These are phyloP conservation scores for Scelioninae gen. 1 DNA, from an alignment of 2,888 invertebrate species.

Conservation along the genomic window DNA sequence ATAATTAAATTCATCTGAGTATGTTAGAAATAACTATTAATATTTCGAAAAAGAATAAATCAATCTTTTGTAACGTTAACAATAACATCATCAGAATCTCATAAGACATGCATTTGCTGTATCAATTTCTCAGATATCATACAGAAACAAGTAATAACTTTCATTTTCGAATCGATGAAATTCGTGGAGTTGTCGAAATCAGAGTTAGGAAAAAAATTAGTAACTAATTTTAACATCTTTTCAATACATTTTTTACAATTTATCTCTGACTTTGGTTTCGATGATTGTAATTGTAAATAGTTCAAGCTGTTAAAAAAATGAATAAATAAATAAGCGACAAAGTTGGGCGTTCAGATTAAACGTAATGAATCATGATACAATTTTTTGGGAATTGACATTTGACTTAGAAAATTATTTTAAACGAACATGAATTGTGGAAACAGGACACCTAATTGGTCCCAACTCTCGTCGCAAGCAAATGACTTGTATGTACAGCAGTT, in stretches of 20 bases:
- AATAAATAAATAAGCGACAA: conserved; percentile 15
- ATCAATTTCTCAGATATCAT: conserved; percentile 1
- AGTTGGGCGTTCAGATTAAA: conserved; percentile 33
- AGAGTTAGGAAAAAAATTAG: too few relatives aligned
- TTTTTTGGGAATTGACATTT: neutral
- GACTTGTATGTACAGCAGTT: conserved; percentile 47
- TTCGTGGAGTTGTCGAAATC: too few relatives aligned
- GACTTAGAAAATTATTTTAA: neutral
- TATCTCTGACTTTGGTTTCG: neutral
- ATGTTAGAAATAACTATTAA: too few relatives aligned
- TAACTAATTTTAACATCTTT: too few relatives aligned
- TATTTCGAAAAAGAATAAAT: neutral
- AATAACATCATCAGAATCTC: conserved; percentile 13
- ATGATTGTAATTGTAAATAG: conserved; percentile 45
- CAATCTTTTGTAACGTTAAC: conserved; percentile 31
- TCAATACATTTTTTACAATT: too few relatives aligned
- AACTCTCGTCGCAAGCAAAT: conserved; percentile 26
- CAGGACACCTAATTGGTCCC: neutral
- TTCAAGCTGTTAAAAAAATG: conserved; percentile 22
- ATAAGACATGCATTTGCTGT: conserved; percentile 27
- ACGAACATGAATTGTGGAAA: neutral
- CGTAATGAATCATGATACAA: neutral
- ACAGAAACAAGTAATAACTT: too few relatives aligned
- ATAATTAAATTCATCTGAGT: neutral
- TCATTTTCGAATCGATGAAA: too few relatives aligned